Evolutionary conservation across 2,888 invertebrate genomes (phyloP), one percentile per base, ranked within the genome.

Genomic region (Tupiocoris notatus): DNA sequence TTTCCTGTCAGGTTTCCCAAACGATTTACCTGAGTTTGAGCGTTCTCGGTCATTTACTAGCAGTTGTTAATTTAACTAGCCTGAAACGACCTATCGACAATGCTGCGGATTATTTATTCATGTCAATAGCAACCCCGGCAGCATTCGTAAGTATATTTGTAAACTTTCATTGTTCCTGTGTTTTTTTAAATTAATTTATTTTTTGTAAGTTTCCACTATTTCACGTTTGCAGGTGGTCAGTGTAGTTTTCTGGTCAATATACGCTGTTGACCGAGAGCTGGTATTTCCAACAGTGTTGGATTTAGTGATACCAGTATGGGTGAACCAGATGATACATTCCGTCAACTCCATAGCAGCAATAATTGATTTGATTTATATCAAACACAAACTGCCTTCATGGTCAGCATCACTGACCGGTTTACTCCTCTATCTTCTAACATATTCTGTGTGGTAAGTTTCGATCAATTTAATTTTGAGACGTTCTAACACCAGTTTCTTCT

Each of bases 281-380:
- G 87, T 88, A 25, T 88, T 87, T 82, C 88, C 88, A 0, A 79
- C 81, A 75, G 83, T 85, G 12, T 85, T 87, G 81, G 88, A 88
- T 80, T 81, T 82, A 68, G 83, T 88, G 16, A 84, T 88, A 0
- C 88, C 88, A 0, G 84, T 85, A 83, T 88, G 87, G 87, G 84
- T 88, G 81, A 89, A 88, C 83, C 88, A 88, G 79, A 86, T 86
- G 77, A 85, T 88, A 25, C 89, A 89, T 82, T 87, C 88, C 0
- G 85, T 86, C 80, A 87, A 88, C 65, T 79, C 85, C 0, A 81
- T 87, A 0, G 84, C 88, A 17, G 80, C 88, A 1, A 77, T 86
- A 1, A 78, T 86, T 1, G 88, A 88, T 79, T 84, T 87, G 0
- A 22, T 86, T 0, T 83, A 80, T 75, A 81, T 77, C 74, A 81